phyloP scores from a whole-genome alignment of 2,888 invertebrate genomes.

The Lomographa bimaculata region DNA sequence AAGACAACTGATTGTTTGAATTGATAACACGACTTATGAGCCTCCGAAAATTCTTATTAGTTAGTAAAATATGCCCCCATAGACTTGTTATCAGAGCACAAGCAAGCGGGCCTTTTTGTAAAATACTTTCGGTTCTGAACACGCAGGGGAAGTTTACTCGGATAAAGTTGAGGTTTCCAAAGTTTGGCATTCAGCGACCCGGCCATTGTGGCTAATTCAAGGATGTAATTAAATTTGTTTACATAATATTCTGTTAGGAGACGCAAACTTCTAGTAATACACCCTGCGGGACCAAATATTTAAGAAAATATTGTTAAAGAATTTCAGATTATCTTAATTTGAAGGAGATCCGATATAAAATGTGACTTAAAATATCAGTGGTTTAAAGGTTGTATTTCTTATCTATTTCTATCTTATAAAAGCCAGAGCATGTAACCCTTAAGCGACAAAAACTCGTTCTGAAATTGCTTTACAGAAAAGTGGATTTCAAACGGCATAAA shows the following conservation, averaged over 20 bases:
- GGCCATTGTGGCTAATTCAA: slow-evolving; percentile 78
- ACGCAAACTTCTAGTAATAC: slow-evolving; percentile 57
- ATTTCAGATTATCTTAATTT: slow-evolving; percentile 26
- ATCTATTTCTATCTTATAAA: too few species aligned
- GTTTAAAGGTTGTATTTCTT: too few species aligned
- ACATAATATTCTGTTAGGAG: slow-evolving; percentile 65
- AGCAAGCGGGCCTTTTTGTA: slow-evolving; percentile 50
- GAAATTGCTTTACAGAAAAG: slow-evolving; percentile 54
- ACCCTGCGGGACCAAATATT: slow-evolving; percentile 38
- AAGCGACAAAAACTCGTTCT: slow-evolving; percentile 36
- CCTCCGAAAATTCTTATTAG: slow-evolving; percentile 22
- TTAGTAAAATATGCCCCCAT: slow-evolving; percentile 28
- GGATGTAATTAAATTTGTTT: slow-evolving; percentile 80
- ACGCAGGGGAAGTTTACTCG: slow-evolving; percentile 55
- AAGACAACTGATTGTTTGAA: slow-evolving; percentile 12
- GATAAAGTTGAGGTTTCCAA: slow-evolving; percentile 67
- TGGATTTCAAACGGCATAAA: slow-evolving; percentile 60
- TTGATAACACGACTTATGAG: slow-evolving; percentile 20
- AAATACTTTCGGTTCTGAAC: slow-evolving; percentile 59
- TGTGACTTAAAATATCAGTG: slow-evolving; percentile 14
- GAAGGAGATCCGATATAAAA: slow-evolving; percentile 17
- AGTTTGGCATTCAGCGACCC: slow-evolving; percentile 69
- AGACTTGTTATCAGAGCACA: slow-evolving; percentile 50
- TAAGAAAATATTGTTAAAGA: slow-evolving; percentile 32
- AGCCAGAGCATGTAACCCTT: slow-evolving; percentile 23